Evolutionary conservation across 2,888 invertebrate genomes (phyloP).

Genomic region (Machimus atricapillus): DNA sequence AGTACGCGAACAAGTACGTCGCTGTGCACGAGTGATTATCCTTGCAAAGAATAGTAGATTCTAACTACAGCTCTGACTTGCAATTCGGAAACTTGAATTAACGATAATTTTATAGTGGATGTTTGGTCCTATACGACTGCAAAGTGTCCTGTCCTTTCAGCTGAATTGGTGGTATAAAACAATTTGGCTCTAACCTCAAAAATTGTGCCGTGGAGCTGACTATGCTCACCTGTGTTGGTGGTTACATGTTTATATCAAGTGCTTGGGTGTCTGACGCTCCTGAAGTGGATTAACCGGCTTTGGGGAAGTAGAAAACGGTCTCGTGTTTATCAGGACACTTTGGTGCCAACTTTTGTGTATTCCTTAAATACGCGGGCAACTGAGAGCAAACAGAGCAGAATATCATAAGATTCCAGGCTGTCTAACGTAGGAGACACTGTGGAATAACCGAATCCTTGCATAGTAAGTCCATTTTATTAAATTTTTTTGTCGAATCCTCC

Average conservation of each 20-base stretch:
- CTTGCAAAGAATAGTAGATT: constrained; percentile 5
- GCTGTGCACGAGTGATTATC: neutral
- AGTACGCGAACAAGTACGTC: constrained; percentile 2
- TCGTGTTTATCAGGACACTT: neutral
- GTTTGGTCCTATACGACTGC: neutral
- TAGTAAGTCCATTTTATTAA: neutral
- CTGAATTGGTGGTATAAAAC: neutral
- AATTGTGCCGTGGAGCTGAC: neutral
- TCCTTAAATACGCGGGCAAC: neutral
- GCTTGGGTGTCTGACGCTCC: constrained; percentile 5
- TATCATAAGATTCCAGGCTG: neutral
- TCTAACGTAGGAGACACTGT: neutral
- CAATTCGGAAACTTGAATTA: neutral
- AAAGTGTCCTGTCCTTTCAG: neutral
- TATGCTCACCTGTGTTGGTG: neutral
- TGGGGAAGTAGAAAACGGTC: neutral
- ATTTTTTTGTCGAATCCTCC: neutral
- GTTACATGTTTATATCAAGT: constrained; percentile 22
- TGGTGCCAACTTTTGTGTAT: constrained; percentile 7
- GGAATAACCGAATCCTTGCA: neutral
- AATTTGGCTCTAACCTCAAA: constrained; percentile 20
- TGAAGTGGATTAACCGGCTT: constrained; percentile 35
- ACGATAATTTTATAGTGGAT: neutral
- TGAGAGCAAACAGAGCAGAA: neutral
- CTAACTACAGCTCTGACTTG: neutral